Conservation (phyloP, 2,797 vertebrate species). For the Chromis chromis region DNA sequence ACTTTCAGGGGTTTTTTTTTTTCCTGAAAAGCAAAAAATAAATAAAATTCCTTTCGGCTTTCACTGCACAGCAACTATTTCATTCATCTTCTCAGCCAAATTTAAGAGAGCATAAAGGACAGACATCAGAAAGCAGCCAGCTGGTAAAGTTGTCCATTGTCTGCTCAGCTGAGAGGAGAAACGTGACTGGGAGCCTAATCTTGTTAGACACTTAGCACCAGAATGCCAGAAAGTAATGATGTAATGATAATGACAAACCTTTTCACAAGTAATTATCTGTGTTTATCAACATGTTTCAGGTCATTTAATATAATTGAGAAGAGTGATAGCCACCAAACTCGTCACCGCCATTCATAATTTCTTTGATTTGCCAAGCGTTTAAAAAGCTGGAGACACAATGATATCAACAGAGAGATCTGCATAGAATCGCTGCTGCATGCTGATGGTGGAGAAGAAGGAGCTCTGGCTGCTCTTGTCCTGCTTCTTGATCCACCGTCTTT, state of each 20-base stretch:
- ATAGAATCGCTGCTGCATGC: slow-evolving; percentile 9
- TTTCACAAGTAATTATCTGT: slow-evolving; percentile 80
- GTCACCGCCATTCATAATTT: slow-evolving; percentile 55
- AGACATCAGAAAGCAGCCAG: slow-evolving; percentile 34
- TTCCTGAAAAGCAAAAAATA: background rate
- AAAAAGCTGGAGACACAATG: slow-evolving; percentile 35
- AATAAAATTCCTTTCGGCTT: background rate
- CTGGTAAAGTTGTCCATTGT: slow-evolving; percentile 75
- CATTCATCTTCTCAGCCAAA: background rate
- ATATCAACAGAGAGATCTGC: slow-evolving; percentile 25
- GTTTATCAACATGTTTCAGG: slow-evolving; percentile 76
- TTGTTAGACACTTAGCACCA: slow-evolving; percentile 76
- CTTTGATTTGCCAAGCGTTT: slow-evolving; percentile 51
- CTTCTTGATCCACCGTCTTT: slow-evolving; percentile 32
- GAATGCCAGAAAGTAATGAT: slow-evolving; percentile 76
- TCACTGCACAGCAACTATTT: background rate
- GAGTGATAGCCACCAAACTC: slow-evolving; percentile 59
- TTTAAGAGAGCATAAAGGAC: slow-evolving; percentile 12
- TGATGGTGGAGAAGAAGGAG: slow-evolving; percentile 8
- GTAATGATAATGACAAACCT: slow-evolving; percentile 79
- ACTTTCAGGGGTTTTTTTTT: background rate
- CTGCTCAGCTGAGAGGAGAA: slow-evolving; percentile 71
- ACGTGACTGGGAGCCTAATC: slow-evolving; percentile 80
- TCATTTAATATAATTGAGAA: slow-evolving; percentile 69
- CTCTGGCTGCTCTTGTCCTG: slow-evolving; percentile 14